Conservation (phyloP, 53 echinoderm and acorn worm genomes). For the Paelopatides confundens region DNA sequence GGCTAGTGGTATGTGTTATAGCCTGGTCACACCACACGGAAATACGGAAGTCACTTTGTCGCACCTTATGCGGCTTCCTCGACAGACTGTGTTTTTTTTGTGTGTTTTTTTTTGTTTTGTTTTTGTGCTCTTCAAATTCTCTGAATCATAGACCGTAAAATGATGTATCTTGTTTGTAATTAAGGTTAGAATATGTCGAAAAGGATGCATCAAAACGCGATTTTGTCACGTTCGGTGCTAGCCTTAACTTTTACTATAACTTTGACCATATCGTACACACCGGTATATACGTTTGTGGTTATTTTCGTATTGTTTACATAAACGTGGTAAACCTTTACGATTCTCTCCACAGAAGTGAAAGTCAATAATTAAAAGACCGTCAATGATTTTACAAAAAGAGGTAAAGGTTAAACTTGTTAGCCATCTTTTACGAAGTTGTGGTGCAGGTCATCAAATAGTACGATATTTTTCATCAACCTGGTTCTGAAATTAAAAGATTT, state of each 20-base stretch:
- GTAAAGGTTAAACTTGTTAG: neutral
- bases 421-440: neutral
- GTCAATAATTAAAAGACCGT: neutral
- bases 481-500: too few species aligned
- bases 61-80: too few species aligned
- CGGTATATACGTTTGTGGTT: neutral
- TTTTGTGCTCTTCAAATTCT: too few species aligned
- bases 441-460: neutral
- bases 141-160: too few species aligned
- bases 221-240: neutral
- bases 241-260: neutral
- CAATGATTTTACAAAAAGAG: neutral
- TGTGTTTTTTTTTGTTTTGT: too few species aligned
- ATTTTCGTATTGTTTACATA: neutral
- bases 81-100: too few species aligned
- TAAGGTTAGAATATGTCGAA: neutral
- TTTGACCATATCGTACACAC: neutral
- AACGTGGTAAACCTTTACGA: neutral
- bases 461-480: too few species aligned
- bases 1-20: too few species aligned
- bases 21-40: too few species aligned
- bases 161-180: too few species aligned
- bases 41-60: too few species aligned
- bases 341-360: neutral
- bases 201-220: neutral